Base-by-base conservation (phyloP, 2,888 invertebrate genomes). In the Rhagonycha fulva region DNA sequence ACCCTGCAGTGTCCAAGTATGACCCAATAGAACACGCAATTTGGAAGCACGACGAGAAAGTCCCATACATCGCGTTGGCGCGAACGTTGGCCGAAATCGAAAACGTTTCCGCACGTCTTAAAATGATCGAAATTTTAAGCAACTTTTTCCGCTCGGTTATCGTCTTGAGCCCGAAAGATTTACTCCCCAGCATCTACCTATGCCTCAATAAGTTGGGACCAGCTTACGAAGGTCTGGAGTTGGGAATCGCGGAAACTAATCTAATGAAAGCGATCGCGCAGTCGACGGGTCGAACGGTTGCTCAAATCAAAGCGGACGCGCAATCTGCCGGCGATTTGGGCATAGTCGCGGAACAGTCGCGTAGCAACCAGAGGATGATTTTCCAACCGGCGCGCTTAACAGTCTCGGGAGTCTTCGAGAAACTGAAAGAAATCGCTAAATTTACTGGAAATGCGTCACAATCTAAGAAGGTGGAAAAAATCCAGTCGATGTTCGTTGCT, bases 181-280 rank as follows among this genome's bases (percentile, higher is more conserved):
- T 99, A 76, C 86, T 98, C 73, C 93, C 95, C 0, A 96, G 96
- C 82, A 92, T 99, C 14, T 99, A 99, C 87, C 89, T 99, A 80
- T 98, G 98, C 84, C 90, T 99, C n/a, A 99, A 99, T 88, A 95
- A 96, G 87, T 89, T 99, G 66, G 98, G 97, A 0, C 99, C 99
- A 0, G 96, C 98, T 0, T 98, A 98, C 86, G 96, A 98, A 87
- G 98, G 97, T 89, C 82, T 96, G 26, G 97, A 97, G 87, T 88
- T 96, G 84, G 99, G 99, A n/a, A 93, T 98, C 70, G 99, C 99
- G 0, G 99, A 99, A 85, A 95, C 94, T 0, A 94, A 95, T 80
- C 89, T 99, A 70, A 96, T 98, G 93, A 98, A 98, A 89, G 97
- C 98, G 0, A 94, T 99, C 68, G 96, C 96, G 0, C 94, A 94